Evolutionary conservation across 2,797 vertebrate genomes (phyloP).

Genomic region (Muscicapa comitata): DNA sequence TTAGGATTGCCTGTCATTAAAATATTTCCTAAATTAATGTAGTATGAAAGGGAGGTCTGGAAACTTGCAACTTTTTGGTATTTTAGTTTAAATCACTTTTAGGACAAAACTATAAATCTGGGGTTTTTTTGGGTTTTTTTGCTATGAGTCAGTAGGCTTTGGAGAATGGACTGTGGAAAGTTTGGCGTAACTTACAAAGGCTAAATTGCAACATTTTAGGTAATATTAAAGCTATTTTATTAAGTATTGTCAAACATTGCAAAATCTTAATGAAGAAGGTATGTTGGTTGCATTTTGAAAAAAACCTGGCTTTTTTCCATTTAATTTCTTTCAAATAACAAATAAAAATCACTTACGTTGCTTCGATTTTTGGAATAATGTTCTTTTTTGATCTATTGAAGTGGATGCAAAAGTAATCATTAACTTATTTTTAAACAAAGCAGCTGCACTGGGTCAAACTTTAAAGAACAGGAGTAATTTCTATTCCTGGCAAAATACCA

Average conservation of each 20-base stretch:
- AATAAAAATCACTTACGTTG: constrained; percentile 34
- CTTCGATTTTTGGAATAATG: constrained; percentile 29
- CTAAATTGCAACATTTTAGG: constrained; percentile 55
- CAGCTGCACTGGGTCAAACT: constrained; percentile 39
- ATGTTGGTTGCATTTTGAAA: constrained; percentile 14
- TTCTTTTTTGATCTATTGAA: constrained; percentile 28
- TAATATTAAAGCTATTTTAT: constrained; percentile 58
- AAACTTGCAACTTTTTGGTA: constrained; percentile 16
- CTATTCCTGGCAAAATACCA: not conserved
- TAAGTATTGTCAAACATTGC: constrained; percentile 55
- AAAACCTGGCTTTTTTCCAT: constrained; percentile 32
- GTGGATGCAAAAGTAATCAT: constrained; percentile 33
- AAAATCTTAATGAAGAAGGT: constrained; percentile 54
- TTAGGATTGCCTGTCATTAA: constrained; percentile 51
- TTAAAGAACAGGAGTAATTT: constrained; percentile 27
- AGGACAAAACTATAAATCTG: constrained; percentile 37
- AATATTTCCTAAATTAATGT: constrained; percentile 57
- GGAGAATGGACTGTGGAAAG: constrained; percentile 49
- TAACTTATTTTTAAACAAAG: constrained; percentile 30
- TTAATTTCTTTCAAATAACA: constrained; percentile 62
- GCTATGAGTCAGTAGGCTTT: constrained; percentile 19
- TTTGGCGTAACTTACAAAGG: constrained; percentile 38
- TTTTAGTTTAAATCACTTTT: constrained; percentile 47
- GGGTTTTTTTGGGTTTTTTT: not conserved
- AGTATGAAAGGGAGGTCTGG: constrained; percentile 33